Conservation (phyloP, 2,113 vertebrate genomes). For the Heliornis fulica region DNA sequence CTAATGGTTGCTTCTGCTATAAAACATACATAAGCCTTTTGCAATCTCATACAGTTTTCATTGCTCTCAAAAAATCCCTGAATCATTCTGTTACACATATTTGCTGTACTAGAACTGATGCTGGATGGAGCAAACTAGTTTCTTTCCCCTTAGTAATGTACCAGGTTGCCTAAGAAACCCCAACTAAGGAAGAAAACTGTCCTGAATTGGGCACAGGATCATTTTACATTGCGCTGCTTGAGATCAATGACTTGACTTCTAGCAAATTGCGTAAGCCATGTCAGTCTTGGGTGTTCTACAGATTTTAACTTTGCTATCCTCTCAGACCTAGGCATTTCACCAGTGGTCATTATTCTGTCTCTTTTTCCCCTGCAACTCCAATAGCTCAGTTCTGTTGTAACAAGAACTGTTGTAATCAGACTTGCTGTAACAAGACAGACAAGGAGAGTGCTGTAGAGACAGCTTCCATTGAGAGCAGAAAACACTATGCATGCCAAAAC, state of each 20-base stretch:
- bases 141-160: background rate
- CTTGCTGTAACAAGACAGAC: background rate
- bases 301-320: background rate
- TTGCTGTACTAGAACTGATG: background rate
- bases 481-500: rapidly evolving
- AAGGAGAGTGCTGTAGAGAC: background rate
- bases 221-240: background rate
- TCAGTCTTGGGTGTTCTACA: background rate
- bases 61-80: background rate
- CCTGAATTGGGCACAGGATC: background rate
- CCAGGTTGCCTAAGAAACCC: background rate
- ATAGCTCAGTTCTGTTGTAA: background rate
- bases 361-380: background rate
- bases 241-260: background rate
- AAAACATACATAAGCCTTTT: constrained; percentile 53
- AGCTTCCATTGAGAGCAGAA: background rate
- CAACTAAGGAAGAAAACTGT: background rate
- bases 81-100: background rate
- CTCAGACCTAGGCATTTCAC: background rate
- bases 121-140: background rate
- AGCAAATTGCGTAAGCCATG: background rate
- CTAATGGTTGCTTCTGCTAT: constrained; percentile 12
- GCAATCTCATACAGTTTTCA: constrained; percentile 46
- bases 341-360: too few relatives aligned
- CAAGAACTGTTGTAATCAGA: too few relatives aligned